phyloP scores from a whole-genome alignment of 2,113 vertebrate species.

The Solea solea region DNA sequence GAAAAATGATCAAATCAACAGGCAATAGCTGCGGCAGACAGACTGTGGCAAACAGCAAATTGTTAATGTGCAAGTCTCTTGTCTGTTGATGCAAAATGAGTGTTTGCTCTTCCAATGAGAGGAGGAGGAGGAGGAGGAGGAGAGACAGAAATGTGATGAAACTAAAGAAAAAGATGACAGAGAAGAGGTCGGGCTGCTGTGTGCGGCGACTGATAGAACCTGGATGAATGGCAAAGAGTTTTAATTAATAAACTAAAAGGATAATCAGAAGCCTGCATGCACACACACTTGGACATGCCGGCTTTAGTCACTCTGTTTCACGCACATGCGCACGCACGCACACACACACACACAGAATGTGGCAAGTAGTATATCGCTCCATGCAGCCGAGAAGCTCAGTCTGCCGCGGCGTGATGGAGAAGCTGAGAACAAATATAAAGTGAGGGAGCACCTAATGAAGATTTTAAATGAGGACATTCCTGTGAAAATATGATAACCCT shows the following conservation, averaged over 20 bases:
- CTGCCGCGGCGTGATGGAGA: slow-evolving; percentile 47
- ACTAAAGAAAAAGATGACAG: slow-evolving; percentile 36
- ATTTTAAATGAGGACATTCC: slow-evolving; percentile 69
- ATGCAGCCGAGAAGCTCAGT: slow-evolving; percentile 44
- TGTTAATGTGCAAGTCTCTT: slow-evolving; percentile 20
- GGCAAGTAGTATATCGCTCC: slow-evolving; percentile 30
- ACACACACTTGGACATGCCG: slow-evolving; percentile 33
- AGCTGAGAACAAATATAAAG: slow-evolving; percentile 54
- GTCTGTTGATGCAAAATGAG: slow-evolving; percentile 23
- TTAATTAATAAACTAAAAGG: slow-evolving; percentile 63
- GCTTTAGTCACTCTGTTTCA: slow-evolving; percentile 25
- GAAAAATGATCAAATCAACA: slow-evolving; percentile 30
- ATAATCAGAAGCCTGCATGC: slow-evolving; percentile 49
- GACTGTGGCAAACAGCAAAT: slow-evolving; percentile 26
- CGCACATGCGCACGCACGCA: slow-evolving; percentile 24
- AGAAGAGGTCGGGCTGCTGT: slow-evolving; percentile 13
- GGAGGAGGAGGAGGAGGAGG: background rate
- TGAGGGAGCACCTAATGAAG: slow-evolving; percentile 60
- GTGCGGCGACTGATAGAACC: slow-evolving; percentile 43
- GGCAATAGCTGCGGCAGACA: slow-evolving; percentile 16
- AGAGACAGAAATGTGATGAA: slow-evolving; percentile 17
- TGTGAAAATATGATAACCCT: slow-evolving; percentile 72
- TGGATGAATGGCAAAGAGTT: slow-evolving; percentile 63
- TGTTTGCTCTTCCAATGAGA: slow-evolving; percentile 32
- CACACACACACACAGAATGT: slow-evolving; percentile 3